Conservation (phyloP, 2,888 invertebrate genomes). For the Sympetrum striolatum region DNA sequence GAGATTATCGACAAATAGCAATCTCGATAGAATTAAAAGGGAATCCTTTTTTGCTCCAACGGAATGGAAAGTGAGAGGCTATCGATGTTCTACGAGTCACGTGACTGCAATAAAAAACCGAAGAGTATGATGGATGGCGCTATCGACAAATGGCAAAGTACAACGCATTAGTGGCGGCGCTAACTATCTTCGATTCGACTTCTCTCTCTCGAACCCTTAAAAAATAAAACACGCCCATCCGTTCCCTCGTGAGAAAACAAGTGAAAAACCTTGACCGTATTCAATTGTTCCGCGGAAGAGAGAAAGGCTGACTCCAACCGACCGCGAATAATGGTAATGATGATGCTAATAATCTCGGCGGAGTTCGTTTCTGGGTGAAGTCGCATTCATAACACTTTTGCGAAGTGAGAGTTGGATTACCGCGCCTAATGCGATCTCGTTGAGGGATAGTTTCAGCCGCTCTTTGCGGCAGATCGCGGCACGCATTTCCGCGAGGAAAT, state of each 20-base stretch:
- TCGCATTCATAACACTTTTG: neutral
- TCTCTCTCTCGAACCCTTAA: neutral
- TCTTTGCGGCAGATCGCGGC: neutral
- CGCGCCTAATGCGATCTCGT: neutral
- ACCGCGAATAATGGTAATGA: neutral
- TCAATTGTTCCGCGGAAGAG: slow-evolving; percentile 23
- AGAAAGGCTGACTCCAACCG: neutral
- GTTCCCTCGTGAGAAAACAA: slow-evolving; percentile 18
- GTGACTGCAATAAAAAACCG: neutral
- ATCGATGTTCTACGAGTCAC: neutral
- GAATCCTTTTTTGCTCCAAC: no score
- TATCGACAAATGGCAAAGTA: neutral
- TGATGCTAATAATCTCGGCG: neutral
- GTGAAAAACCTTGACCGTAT: slow-evolving; percentile 34
- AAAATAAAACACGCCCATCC: neutral
- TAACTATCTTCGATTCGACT: neutral
- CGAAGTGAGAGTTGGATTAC: neutral
- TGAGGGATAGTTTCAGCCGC: neutral
- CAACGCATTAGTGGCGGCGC: neutral
- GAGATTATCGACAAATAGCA: no score
- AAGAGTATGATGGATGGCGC: neutral
- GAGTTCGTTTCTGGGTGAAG: neutral
- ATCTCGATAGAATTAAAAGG: no score
- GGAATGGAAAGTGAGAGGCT: neutral
- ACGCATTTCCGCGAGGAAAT: neutral